Base-by-base conservation (phyloP, 1,140 invertebrate genomes). In the Trachymyrmex cornetzi region DNA sequence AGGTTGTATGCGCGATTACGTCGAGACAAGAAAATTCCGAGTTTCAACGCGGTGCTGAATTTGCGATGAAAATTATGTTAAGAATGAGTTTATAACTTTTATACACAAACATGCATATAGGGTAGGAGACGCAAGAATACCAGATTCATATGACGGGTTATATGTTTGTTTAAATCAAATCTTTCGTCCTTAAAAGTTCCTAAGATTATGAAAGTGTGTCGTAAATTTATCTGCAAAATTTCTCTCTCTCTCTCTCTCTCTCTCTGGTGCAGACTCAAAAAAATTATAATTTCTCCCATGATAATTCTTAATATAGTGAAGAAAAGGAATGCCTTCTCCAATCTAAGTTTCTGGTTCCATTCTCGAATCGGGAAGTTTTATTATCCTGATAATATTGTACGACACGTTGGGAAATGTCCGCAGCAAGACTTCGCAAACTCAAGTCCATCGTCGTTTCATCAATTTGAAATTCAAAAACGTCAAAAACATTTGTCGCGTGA, bases 401-500 rank as follows among this genome's bases (percentile, higher is more conserved):
- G 80, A 82, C 53, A 82, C 67, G 50, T 82, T 48, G 80, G 80
- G 80, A 74, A 38, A 82, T 72, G 79, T 82, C 79, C 55, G 53
- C 34, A 1, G 34, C 67, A 24, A 48, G 53, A 82, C 79, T 82
- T 67, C 6, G 79, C 66, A 27, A 74, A 61, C 67, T 74, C 80
- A 11, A 59, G 80, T 74, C 55, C 80, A 74, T 61, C 38, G 55
- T 55, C 55, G 80, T 67, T 16, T 69, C 55, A 38, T 82, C 80
- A 82, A 74, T 82, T 82, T 82, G 38, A 82, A 82, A 82, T 82
- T 82, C 69, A 82, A 74, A 82, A 74, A 71, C 14, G 67, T 55
- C 61, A 74, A 44, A 67, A 82, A 82, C 38, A 74, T 82, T 72
- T 74, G 80, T 34, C 53, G 30, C 55, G 38, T 24, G 67, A 82